These are phyloP conservation scores for Tapirus terrestris DNA, from an alignment of 2,113 vertebrate species.

Conservation along the genomic window DNA sequence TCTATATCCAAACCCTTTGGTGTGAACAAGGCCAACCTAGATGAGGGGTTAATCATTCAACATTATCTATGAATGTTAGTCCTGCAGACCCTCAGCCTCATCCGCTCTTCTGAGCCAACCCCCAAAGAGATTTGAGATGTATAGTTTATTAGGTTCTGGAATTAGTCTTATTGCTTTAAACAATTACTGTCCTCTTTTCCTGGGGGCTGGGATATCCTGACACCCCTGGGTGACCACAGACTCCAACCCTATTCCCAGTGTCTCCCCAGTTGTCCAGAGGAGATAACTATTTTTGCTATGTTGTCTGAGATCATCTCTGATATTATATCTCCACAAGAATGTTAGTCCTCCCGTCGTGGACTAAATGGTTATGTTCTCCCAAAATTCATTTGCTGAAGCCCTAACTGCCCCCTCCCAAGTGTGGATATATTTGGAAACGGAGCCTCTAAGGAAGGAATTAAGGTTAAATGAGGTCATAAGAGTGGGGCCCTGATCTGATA, in stretches of 20 bases:
- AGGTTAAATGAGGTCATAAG: neutral
- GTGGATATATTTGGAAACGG: neutral
- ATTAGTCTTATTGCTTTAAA: neutral
- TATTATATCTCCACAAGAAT: neutral
- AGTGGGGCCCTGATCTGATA: neutral
- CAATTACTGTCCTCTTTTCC: neutral
- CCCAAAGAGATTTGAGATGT: neutral
- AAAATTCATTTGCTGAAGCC: neutral
- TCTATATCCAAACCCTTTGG: neutral
- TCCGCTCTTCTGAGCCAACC: neutral
- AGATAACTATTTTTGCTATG: neutral
- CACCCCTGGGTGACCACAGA: neutral
- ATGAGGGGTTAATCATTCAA: neutral
- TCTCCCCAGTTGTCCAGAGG: neutral
- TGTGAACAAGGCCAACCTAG: neutral
- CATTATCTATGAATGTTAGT: neutral
- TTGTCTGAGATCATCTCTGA: neutral
- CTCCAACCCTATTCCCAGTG: neutral
- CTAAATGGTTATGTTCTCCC: neutral
- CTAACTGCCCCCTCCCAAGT: neutral
- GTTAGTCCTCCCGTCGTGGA: neutral
- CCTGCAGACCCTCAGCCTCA: neutral
- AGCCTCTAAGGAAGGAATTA: neutral
- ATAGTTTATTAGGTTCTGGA: neutral
- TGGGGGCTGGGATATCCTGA: neutral